phyloP scores from a whole-genome alignment of 1,140 invertebrate species.

The Diprion similis region DNA sequence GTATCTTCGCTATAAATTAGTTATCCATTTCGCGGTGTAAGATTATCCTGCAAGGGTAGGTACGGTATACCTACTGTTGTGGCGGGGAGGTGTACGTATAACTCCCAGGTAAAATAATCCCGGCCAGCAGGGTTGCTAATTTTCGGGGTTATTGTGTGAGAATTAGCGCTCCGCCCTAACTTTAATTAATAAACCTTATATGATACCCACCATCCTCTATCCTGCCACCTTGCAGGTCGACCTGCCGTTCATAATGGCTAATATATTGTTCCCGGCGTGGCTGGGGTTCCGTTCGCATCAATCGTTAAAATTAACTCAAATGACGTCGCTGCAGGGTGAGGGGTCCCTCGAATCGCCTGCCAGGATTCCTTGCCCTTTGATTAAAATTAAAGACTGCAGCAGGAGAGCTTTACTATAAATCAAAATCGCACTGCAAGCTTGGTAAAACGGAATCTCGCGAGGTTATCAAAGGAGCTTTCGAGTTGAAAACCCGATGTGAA shows the following conservation, averaged over 20 bases:
- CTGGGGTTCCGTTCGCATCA: constrained; percentile 4
- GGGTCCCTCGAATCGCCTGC: too few relatives aligned
- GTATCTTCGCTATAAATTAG: neutral
- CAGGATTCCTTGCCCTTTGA: too few relatives aligned
- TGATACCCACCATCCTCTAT: neutral
- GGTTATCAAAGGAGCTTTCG: constrained; percentile 1
- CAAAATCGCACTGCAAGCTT: too few relatives aligned
- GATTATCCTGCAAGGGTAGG: neutral
- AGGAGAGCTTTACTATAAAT: too few relatives aligned
- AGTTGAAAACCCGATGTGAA: neutral
- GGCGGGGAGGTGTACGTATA: neutral
- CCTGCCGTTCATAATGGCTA: constrained; percentile 7
- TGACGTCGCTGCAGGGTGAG: neutral
- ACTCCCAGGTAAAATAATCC: neutral
- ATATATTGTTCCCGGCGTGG: neutral
- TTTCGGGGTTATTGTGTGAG: constrained; percentile 5
- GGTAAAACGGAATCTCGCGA: neutral
- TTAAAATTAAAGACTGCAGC: too few relatives aligned
- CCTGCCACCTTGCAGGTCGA: neutral
- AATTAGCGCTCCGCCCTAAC: constrained; percentile 7
- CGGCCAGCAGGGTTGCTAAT: neutral
- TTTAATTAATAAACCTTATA: constrained; percentile 15
- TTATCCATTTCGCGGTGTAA: neutral
- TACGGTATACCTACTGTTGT: too few relatives aligned
- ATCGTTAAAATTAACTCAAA: constrained; percentile 3